Conservation (phyloP, 2,888 invertebrate species). For the Adelognathus sp. region DNA sequence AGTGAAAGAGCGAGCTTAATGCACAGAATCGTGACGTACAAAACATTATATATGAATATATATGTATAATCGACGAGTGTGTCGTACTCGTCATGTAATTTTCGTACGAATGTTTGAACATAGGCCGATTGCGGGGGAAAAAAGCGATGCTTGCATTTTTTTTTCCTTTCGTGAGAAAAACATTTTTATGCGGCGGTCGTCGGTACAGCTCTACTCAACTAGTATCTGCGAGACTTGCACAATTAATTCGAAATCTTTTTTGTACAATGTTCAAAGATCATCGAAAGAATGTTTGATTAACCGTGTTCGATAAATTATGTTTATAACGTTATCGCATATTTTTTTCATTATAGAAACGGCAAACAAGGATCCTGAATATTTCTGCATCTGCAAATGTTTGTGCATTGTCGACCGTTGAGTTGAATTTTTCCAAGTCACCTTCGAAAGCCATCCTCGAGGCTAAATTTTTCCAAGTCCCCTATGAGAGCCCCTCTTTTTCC, state of each 20-base stretch:
- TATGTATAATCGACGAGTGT: constrained; percentile 22
- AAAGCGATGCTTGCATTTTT: neutral
- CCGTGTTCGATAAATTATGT: constrained; percentile 37
- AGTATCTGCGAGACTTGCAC: constrained; percentile 14
- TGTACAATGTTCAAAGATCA: constrained; percentile 47
- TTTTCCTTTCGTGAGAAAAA: neutral
- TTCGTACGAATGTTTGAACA: constrained; percentile 34
- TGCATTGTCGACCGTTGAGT: no score
- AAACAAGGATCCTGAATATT: no score
- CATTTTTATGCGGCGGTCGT: neutral
- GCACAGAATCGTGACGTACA: constrained; percentile 7
- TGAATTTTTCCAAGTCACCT: no score
- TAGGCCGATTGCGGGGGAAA: neutral
- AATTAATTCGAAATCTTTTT: constrained; percentile 28
- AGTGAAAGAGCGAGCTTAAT: neutral
- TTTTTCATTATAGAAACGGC: no score
- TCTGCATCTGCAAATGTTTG: no score
- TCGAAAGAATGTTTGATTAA: constrained; percentile 40
- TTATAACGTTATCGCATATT: constrained; percentile 14
- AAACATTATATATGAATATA: constrained; percentile 6
- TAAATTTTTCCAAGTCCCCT: no score
- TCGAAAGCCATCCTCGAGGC: no score
- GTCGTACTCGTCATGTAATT: constrained; percentile 21
- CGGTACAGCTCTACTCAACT: neutral
- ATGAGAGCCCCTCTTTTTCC: no score